phyloP scores from a whole-genome alignment of 2,888 invertebrate genomes.

The Clusia tigrina region DNA sequence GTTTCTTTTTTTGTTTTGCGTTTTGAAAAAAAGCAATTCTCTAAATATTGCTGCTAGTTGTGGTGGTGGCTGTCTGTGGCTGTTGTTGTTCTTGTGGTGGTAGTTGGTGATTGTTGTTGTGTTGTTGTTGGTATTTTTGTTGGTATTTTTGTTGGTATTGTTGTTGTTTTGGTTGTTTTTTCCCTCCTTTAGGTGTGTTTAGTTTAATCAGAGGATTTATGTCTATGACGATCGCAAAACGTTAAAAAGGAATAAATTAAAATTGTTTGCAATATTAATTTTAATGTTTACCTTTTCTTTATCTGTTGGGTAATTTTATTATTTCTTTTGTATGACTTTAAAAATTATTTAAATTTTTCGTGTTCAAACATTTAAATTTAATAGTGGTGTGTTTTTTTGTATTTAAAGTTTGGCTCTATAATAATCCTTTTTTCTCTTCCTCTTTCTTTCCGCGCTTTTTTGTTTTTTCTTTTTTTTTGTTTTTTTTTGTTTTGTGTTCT shows the following conservation, averaged over 20 bases:
- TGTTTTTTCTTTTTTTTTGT: conserved; percentile 10
- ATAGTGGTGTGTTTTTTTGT: no score
- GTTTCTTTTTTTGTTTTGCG: no score
- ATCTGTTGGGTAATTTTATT: conserved; percentile 12
- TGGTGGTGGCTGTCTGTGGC: neutral
- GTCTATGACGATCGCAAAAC: no score
- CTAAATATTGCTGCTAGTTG: conserved; percentile 17
- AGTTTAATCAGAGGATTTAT: no score
- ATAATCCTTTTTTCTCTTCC: conserved; percentile 23
- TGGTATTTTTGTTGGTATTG: no score
- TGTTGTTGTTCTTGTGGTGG: neutral
- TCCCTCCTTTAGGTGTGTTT: no score
- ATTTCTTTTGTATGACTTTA: conserved; percentile 25
- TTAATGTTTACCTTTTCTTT: conserved; percentile 10
- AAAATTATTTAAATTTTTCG: conserved; percentile 10
- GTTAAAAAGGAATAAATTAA: neutral
- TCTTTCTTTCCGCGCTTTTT: conserved; percentile 21
- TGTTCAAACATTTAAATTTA: conserved; percentile 27
- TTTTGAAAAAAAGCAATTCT: no score
- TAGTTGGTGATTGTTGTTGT: neutral
- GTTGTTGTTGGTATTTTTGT: neutral
- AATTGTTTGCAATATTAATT: neutral
- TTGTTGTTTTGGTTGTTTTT: no score
- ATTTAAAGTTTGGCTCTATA: no score
- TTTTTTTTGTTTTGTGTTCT: conserved; percentile 14